Evolutionary conservation across 2,888 invertebrate species (phyloP).

Genomic region (Galeruca laticollis): DNA sequence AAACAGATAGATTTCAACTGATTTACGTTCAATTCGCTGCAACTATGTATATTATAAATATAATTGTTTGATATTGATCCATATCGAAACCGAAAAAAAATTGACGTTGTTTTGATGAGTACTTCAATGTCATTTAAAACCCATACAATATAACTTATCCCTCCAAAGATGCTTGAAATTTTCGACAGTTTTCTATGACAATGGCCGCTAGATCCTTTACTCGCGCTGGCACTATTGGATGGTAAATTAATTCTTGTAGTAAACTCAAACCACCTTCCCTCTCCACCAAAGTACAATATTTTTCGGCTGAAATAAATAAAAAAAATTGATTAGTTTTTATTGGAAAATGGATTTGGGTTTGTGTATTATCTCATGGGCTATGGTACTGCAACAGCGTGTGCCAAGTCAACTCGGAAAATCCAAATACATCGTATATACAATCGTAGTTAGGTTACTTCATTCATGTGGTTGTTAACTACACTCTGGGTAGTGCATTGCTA

Average conservation of each 20-base stretch:
- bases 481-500: too few relatives aligned
- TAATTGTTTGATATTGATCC: constrained; percentile 5
- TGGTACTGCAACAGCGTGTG: too few relatives aligned
- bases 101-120: constrained; percentile 51
- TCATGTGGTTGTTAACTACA: too few relatives aligned
- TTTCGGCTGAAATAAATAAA: constrained; percentile 77
- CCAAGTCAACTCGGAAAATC: too few relatives aligned
- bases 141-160: constrained; percentile 40
- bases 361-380: too few relatives aligned
- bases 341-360: too few relatives aligned
- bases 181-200: constrained; percentile 76
- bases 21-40: too few relatives aligned
- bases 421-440: too few relatives aligned
- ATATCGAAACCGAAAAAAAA: constrained; percentile 46
- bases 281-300: constrained; percentile 91
- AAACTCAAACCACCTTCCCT: constrained; percentile 86
- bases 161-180: constrained; percentile 52
- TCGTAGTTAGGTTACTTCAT: too few relatives aligned
- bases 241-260: constrained; percentile 74
- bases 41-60: background rate
- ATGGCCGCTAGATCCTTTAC: constrained; percentile 78
- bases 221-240: constrained; percentile 73
- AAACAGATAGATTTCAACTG: background rate
- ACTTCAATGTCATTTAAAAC: constrained; percentile 39
- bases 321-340: constrained; percentile 6